Evolutionary conservation across 92 coral and sea anemone species (phyloP).

Genomic region (Plumapathes pennacea): DNA sequence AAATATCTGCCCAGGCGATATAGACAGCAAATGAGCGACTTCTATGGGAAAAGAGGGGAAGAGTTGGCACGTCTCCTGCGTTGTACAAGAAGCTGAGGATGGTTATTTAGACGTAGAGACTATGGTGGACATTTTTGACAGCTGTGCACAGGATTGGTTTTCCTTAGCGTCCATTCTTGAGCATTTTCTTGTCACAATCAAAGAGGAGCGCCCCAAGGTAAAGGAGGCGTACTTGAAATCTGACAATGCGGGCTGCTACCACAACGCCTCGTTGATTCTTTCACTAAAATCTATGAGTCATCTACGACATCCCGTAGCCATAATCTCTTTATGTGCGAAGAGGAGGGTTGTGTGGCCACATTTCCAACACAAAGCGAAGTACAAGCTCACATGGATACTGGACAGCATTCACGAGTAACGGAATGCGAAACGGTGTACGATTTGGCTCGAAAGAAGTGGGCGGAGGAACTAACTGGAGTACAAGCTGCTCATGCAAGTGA

Average conservation of each 20-base stretch:
- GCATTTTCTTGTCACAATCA: slow-evolving; percentile 3
- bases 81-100: neutral
- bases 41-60: slow-evolving; percentile 3
- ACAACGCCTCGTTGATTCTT: slow-evolving; percentile 16
- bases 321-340: slow-evolving; percentile 9
- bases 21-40: slow-evolving; percentile 10
- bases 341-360: slow-evolving; percentile 23
- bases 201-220: slow-evolving; percentile 16
- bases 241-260: slow-evolving; percentile 39
- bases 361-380: slow-evolving; percentile 13
- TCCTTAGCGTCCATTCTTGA: slow-evolving; percentile 16
- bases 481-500: slow-evolving; percentile 1
- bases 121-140: slow-evolving; percentile 1
- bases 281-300: slow-evolving; percentile 11
- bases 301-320: too few species aligned
- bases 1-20: neutral
- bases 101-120: slow-evolving; percentile 3
- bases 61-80: slow-evolving; percentile 11
- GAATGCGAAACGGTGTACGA: slow-evolving; percentile 27
- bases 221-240: slow-evolving; percentile 19
- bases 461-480: slow-evolving; percentile 9
- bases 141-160: neutral
- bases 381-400: slow-evolving; percentile 30
- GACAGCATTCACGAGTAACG: slow-evolving; percentile 20
- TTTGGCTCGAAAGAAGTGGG: slow-evolving; percentile 11